phyloP scores from a whole-genome alignment of 2,888 invertebrate species.

The Melanotus villosus region DNA sequence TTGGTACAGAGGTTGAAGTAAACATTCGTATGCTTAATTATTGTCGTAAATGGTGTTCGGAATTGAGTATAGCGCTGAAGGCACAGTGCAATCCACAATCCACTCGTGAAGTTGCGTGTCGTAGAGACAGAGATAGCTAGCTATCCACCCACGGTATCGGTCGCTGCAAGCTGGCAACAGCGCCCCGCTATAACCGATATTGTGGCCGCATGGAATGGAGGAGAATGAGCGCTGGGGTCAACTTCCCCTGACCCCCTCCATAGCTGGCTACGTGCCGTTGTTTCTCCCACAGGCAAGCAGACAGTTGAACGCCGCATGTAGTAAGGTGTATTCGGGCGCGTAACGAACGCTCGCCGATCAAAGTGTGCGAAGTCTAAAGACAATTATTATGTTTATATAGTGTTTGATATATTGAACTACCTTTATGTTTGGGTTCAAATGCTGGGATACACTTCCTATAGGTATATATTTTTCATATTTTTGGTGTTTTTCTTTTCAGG shows the following conservation, averaged over 20 bases:
- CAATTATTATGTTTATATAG: constrained; percentile 52
- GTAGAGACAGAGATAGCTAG: constrained; percentile 66
- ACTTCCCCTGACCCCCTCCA: constrained; percentile 75
- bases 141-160: constrained; percentile 67
- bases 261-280: constrained; percentile 70
- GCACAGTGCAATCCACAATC: constrained; percentile 71
- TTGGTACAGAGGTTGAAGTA: too few species aligned
- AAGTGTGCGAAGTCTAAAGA: constrained; percentile 45
- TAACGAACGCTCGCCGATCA: constrained; percentile 42
- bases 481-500: constrained; percentile 38
- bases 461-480: constrained; percentile 64
- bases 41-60: constrained; percentile 14
- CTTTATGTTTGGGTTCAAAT: constrained; percentile 75
- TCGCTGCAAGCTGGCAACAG: constrained; percentile 63
- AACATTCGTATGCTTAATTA: constrained; percentile 7
- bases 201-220: constrained; percentile 69
- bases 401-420: constrained; percentile 58
- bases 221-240: constrained; percentile 67
- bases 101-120: constrained; percentile 70
- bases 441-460: constrained; percentile 80
- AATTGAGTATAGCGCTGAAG: constrained; percentile 67
- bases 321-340: constrained; percentile 53
- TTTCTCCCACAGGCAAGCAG: constrained; percentile 72
- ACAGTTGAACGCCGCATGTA: constrained; percentile 66
- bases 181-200: constrained; percentile 70